Evolutionary conservation across 2,113 vertebrate genomes (phyloP).

Genomic region (Limnothrissa miodon): DNA sequence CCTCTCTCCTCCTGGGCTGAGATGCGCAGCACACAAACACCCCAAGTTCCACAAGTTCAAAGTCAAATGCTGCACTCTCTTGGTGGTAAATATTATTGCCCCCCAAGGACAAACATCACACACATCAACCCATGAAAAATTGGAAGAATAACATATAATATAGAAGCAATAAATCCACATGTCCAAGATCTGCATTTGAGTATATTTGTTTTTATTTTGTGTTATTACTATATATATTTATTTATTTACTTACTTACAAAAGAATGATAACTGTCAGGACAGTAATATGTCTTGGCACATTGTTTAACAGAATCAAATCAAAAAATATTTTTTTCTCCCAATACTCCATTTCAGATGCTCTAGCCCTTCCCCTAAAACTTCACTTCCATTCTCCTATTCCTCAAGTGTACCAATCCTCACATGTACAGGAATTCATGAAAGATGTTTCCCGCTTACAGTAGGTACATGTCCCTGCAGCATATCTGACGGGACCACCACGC

Average conservation of each 20-base stretch:
- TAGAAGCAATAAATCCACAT: neutral
- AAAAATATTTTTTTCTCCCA: neutral
- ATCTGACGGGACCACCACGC: neutral
- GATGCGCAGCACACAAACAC: neutral
- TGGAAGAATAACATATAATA: neutral
- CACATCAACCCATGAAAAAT: neutral
- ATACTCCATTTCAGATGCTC: neutral
- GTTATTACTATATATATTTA: conserved; percentile 25
- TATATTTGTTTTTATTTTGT: conserved; percentile 35
- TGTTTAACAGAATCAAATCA: neutral
- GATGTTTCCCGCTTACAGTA: neutral
- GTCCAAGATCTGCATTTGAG: neutral
- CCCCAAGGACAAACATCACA: neutral
- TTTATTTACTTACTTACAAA: conserved; percentile 35
- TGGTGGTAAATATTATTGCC: conserved; percentile 18
- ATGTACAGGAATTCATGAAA: neutral
- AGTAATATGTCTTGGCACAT: conserved; percentile 44
- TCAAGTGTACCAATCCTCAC: neutral
- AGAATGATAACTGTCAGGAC: conserved; percentile 28
- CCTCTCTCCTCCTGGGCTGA: neutral
- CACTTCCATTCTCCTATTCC: neutral
- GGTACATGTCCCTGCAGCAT: neutral
- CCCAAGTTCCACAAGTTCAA: neutral
- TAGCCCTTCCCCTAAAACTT: neutral
- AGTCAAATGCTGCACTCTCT: conserved; percentile 35